Percentiles rank a stretch among this genome's conserved stretches.
These are phyloP conservation scores for Denticeps clupeoides DNA, from an alignment of 2,797 vertebrate genomes.

Conservation along the genomic window DNA sequence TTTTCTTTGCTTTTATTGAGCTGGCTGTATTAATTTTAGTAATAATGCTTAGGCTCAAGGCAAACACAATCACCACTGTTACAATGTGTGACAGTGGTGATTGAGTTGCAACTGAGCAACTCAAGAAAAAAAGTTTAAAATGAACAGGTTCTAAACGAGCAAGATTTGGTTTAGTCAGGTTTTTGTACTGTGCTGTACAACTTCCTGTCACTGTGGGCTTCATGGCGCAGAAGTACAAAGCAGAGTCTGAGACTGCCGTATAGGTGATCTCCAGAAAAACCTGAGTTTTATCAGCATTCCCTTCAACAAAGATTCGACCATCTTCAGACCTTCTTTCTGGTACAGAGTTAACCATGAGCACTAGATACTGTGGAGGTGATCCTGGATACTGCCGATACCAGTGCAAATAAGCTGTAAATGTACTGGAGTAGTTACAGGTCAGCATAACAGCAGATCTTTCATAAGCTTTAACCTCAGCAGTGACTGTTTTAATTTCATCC, in stretches of 20 bases:
- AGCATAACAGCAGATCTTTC: slow-evolving; percentile 3
- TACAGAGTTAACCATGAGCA: neutral
- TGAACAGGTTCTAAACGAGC: no score
- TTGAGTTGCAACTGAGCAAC: no score
- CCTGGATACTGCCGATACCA: slow-evolving; percentile 18
- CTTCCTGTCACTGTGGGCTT: slow-evolving; percentile 14
- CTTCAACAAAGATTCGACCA: neutral
- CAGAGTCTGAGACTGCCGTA: slow-evolving; percentile 14
- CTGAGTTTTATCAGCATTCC: neutral
- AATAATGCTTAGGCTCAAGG: no score
- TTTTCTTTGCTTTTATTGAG: no score
- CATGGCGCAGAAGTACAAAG: slow-evolving; percentile 20
- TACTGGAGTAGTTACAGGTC: slow-evolving; percentile 14
- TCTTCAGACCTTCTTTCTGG: neutral
- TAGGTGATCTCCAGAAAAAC: slow-evolving; percentile 2
- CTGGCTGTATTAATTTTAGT: no score
- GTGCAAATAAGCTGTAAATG: neutral
- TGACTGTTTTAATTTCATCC: neutral
- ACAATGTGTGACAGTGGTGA: no score
- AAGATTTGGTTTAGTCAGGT: no score
- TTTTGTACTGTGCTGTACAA: slow-evolving; percentile 5
- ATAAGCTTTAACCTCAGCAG: neutral
- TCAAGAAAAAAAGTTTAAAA: no score
- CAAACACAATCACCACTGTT: no score
- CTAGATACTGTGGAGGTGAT: neutral